Conservation (phyloP, 2,797 vertebrate genomes). For the Nyctalus aviator region DNA sequence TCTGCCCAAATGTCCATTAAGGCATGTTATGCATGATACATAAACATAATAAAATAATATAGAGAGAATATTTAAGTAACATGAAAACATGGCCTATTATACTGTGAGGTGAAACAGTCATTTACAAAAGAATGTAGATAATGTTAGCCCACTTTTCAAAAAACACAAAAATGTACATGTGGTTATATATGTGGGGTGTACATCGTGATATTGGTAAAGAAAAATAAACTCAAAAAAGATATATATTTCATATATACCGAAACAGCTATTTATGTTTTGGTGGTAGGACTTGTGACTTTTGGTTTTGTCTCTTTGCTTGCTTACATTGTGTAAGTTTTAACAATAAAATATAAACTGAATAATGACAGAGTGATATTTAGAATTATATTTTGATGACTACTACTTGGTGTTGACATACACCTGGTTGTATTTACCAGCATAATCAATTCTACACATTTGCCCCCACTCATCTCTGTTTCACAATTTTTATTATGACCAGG, state of each 20-base stretch:
- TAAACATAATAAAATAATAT: not conserved
- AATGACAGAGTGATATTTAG: not conserved
- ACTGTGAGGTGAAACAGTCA: not conserved
- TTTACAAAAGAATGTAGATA: not conserved
- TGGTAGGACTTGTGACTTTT: not conserved
- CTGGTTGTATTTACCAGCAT: not conserved
- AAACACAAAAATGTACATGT: not conserved
- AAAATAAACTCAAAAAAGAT: not conserved
- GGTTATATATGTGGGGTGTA: not conserved
- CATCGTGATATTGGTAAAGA: not conserved
- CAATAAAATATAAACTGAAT: conserved; percentile 25
- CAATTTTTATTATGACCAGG: not conserved
- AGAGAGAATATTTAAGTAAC: conserved; percentile 2
- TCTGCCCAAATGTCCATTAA: not conserved
- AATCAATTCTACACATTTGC: not conserved
- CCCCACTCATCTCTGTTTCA: not conserved
- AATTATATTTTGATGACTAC: not conserved
- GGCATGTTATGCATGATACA: not conserved
- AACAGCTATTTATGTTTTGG: not conserved
- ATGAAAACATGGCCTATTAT: not conserved
- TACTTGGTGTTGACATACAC: not conserved
- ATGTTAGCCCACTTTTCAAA: not conserved
- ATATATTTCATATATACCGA: not conserved
- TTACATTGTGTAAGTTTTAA: not conserved
- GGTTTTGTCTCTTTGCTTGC: not conserved